Conservation (phyloP, 2,113 vertebrate genomes). For the Zosterops lateralis region DNA sequence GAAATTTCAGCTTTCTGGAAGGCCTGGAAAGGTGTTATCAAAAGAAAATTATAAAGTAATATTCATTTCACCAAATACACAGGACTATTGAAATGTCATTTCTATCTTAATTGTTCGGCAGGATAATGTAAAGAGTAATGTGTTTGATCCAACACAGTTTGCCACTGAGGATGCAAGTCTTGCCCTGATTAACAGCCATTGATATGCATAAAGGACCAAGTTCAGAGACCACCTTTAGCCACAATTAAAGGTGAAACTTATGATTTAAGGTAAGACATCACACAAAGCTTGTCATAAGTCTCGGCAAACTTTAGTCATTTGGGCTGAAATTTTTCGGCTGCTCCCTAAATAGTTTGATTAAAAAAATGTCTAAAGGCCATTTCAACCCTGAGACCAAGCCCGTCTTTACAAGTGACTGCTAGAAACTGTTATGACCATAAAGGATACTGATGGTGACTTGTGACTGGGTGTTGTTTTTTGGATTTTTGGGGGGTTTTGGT, state of each 20-base stretch:
- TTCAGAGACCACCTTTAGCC: background rate
- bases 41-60: background rate
- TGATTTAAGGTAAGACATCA: background rate
- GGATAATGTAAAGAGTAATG: background rate
- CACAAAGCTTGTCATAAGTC: background rate
- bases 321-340: background rate
- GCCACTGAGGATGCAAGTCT: background rate
- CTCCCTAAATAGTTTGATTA: background rate
- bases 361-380: background rate
- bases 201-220: background rate
- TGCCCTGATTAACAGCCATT: background rate
- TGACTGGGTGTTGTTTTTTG: background rate
- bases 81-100: background rate
- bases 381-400: background rate
- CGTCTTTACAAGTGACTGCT: background rate
- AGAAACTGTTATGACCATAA: background rate
- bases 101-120: background rate
- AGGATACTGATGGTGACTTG: background rate
- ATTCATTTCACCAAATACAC: background rate
- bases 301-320: background rate
- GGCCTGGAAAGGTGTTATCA: background rate
- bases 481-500: background rate
- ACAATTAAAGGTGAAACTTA: background rate
- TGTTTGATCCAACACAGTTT: background rate
- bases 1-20: background rate